phyloP scores from a whole-genome alignment of 37 sponge, comb jelly and placozoan genomes.

The Mnemiopsis leidyi region DNA sequence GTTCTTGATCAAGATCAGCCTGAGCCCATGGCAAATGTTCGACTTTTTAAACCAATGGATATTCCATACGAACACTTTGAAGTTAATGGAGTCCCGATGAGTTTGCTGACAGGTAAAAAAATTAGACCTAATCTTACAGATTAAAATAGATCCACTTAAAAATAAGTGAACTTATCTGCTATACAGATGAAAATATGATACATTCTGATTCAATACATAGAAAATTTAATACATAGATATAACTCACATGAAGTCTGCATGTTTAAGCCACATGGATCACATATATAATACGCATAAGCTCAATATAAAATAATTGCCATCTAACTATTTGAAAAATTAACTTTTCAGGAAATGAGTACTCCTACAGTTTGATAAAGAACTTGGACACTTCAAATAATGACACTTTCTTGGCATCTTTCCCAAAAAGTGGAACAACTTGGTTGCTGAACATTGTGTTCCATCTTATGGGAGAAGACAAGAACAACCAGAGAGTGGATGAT shows the following conservation, averaged over 20 bases:
- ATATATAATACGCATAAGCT: too few species aligned
- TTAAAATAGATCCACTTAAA: too few species aligned
- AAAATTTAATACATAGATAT: too few species aligned
- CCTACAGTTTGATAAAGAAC: conserved; percentile 6
- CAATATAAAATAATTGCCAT: too few species aligned
- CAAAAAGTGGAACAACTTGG: conserved; percentile 65
- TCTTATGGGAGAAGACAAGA: neutral
- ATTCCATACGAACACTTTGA: conserved; percentile 34
- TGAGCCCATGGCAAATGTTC: neutral
- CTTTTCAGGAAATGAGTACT: neutral
- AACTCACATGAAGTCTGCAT: too few species aligned
- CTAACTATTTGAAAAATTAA: too few species aligned
- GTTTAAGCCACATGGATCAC: too few species aligned
- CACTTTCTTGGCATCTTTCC: conserved; percentile 36
- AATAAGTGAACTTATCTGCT: too few species aligned
- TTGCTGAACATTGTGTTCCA: conserved; percentile 5
- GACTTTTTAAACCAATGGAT: neutral
- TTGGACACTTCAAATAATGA: neutral
- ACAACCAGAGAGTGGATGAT: neutral
- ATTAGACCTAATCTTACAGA: too few species aligned
- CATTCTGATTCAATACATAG: too few species aligned
- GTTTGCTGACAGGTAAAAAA: conserved; percentile 25
- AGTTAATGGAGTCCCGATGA: conserved; percentile 45
- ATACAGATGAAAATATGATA: too few species aligned
- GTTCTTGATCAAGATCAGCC: too few species aligned